Base-by-base conservation (phyloP, 2,888 invertebrate species). In the Salpingus planirostris region DNA sequence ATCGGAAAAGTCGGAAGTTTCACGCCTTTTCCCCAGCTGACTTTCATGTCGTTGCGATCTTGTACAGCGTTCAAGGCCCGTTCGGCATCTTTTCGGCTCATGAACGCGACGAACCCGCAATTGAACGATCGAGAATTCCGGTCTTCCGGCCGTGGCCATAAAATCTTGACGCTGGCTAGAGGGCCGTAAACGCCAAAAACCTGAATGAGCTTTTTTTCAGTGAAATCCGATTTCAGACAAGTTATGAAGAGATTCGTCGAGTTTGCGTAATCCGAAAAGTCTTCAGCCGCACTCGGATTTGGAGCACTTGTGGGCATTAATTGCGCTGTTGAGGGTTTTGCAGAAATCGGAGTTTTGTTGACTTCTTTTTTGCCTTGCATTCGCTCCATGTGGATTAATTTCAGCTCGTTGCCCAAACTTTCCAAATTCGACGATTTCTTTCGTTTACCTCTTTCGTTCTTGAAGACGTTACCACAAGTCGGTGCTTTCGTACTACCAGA, bases 121-220 rank as follows among this genome's bases (percentile, higher is more conserved):
- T 96, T 93, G 31, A 91, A 75, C 6, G 88, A 89, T 26, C 91
- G 70, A 13, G 91, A 71, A 10, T 84, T 81, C 63, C 87, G 84
- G 61, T 96, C 95, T 61, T 97, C 95, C 44, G 93, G 93, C 2
- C 97, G 76, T 4, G 97, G 97, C 93, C 96, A 97, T 92, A 98
- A 95, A 42, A 99, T 95, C 75, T 98, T 98, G 37, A 98, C 91
- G 61, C 95, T 96, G 2, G 97, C 98, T 41, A 99, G 69, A 1
- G 98, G 96, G 0, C 98, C 98, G 66, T 84, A 95, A 27, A 85
- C 81, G 0, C 97, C 98, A 68, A 99, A 99, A 37, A 93, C 76
- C 66, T 95, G 87, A 83, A 95, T 92, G 30, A 99, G 66, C 58
- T 96, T 88, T 56, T 88, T 84, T 60, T 96, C 95, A 11, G 91